Percentiles rank a stretch among this genome's conserved stretches.
phyloP scores from a whole-genome alignment of 2,113 vertebrate genomes.

The Colinus virginianus region DNA sequence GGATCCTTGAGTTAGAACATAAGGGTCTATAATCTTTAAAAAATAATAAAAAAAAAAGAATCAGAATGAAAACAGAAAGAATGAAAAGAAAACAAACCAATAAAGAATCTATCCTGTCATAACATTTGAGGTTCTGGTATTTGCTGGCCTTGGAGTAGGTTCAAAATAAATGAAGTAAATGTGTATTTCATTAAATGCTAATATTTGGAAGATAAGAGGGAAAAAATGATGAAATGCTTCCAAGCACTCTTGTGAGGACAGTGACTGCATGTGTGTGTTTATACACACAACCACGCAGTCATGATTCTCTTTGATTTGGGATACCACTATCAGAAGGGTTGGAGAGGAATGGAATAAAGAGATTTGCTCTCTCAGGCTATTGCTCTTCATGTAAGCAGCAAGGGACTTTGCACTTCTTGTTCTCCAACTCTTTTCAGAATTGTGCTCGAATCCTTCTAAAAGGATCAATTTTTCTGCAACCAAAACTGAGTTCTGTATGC shows the following conservation, averaged over 20 bases:
- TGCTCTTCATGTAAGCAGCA: not conserved
- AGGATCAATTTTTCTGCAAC: not conserved
- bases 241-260: conserved; percentile 65
- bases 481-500: not conserved
- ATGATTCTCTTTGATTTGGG: not conserved
- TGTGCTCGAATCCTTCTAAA: not conserved
- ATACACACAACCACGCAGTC: not conserved
- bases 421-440: not conserved
- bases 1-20: conserved; percentile 81
- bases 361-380: not conserved
- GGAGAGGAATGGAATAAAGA: not conserved
- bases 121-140: conserved; percentile 86
- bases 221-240: conserved; percentile 75
- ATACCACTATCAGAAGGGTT: not conserved
- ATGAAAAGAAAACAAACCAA: conserved; percentile 95
- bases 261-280: not conserved
- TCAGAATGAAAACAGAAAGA: conserved; percentile 83
- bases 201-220: conserved; percentile 86
- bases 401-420: not conserved
- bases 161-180: conserved; percentile 90
- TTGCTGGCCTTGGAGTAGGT: conserved; percentile 86
- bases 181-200: conserved; percentile 96
- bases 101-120: conserved; percentile 88
- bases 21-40: conserved; percentile 76
- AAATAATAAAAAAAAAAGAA: conserved; percentile 67